Conservation (phyloP, 2,888 invertebrate genomes). For the Machimus rusticus region DNA sequence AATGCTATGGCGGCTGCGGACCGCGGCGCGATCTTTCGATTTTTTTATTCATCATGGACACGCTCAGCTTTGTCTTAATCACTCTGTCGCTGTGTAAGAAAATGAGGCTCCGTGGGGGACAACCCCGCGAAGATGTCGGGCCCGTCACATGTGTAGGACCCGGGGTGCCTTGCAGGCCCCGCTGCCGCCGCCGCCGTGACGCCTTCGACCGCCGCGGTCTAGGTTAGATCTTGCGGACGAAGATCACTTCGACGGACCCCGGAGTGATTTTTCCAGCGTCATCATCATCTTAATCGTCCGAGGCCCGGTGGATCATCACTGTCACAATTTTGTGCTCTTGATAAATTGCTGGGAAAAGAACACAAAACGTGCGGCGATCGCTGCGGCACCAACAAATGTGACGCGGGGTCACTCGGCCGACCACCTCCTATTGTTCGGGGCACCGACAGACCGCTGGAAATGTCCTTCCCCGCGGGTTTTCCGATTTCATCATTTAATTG, state of each 20-base stretch:
- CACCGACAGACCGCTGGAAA: slow-evolving; percentile 11
- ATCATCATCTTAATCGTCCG: background rate
- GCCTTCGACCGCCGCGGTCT: background rate
- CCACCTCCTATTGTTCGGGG: slow-evolving; percentile 4
- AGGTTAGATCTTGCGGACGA: background rate
- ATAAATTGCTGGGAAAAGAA: slow-evolving; percentile 34
- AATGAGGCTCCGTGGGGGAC: slow-evolving; percentile 38
- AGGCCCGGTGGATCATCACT: slow-evolving; percentile 32
- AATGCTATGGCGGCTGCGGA: slow-evolving; percentile 2
- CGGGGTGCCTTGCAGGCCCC: background rate
- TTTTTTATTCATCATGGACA: slow-evolving; percentile 9
- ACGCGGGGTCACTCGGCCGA: background rate
- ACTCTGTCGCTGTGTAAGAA: slow-evolving; percentile 28
- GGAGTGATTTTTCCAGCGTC: slow-evolving; percentile 32
- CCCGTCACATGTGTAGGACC: slow-evolving; percentile 28
- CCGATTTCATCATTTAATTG: slow-evolving; percentile 37
- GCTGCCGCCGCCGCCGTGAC: background rate
- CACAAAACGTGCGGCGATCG: background rate
- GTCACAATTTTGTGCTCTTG: slow-evolving; percentile 24
- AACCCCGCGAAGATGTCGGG: background rate
- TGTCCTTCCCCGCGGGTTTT: slow-evolving; percentile 37
- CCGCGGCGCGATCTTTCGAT: background rate
- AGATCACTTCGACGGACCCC: background rate
- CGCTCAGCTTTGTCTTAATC: slow-evolving; percentile 41
- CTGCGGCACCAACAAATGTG: background rate